Evolutionary conservation across 2,113 vertebrate species (phyloP), one percentile per base, ranked within the genome.

Genomic region (Bostrychus sinensis): DNA sequence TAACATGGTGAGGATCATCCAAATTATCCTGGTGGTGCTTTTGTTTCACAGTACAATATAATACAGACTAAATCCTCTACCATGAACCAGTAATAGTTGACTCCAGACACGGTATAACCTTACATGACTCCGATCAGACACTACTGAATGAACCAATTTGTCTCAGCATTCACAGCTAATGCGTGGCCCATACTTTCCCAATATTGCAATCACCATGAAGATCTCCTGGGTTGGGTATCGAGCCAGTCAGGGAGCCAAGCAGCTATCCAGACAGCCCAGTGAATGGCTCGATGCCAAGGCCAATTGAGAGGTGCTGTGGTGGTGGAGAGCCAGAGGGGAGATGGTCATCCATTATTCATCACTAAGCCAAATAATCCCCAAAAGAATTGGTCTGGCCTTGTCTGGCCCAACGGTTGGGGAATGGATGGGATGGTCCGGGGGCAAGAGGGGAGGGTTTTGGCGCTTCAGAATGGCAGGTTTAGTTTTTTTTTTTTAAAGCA

Each of bases 311-410:
- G 86, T 87, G 82, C 82, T 91, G 84, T 86, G 80, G 78, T 85
- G 79, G 82, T 88, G 82, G 84, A 87, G 87, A 89, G 87, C 87
- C 86, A 89, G 89, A 91, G 90, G 89, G 89, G 88, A 91, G 89
- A 91, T 91, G 85, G 89, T 89, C 90, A 92, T 92, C 89, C 89
- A 91, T 92, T 92, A 92, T 92, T 92, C 89, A 92, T 91, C 86
- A 86, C 86, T 91, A 87, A 89, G 86, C 87, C 88, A 90, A 91
- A 91, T 91, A 92, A 91, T 92, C 88, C 90, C 89, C 89, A 84
- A 81, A 83, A 89, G 90, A 91, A 89, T 90, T 91, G 89, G 88
- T 89, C 88, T 89, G 87, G 86, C 89, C 87, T 87, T 87, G 86
- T 89, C 88, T 89, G 84, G 84, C 83, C 85, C 71, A 88, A 91